A percentile compares a stretch with the other conserved stretches of the same genome.
Conservation (phyloP, 2,113 vertebrate species). For the Tupaia tana region DNA sequence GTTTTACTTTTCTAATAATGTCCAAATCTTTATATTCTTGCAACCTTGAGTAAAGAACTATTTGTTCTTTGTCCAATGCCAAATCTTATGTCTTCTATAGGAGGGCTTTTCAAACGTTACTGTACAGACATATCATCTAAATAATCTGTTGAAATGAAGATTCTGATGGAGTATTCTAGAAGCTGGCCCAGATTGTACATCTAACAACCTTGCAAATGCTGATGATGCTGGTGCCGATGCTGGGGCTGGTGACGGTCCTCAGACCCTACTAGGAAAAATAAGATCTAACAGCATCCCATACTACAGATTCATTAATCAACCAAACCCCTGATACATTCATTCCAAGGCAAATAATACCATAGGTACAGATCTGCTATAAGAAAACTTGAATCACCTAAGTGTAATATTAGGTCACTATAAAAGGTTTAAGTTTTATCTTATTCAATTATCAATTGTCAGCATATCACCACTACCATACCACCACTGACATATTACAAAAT, state of each 20-base stretch:
- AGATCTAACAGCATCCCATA: not conserved
- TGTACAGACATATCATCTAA: not conserved
- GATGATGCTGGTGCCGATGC: not conserved
- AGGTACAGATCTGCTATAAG: not conserved
- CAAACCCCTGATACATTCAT: not conserved
- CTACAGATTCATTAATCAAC: not conserved
- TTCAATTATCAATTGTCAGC: not conserved
- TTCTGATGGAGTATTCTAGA: not conserved
- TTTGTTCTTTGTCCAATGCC: not conserved
- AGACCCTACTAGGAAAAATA: not conserved
- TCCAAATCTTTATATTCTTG: constrained; percentile 11
- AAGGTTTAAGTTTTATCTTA: not conserved
- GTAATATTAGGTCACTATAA: not conserved
- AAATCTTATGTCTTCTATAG: not conserved
- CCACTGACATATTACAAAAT: not conserved
- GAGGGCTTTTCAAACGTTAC: not conserved
- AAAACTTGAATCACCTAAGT: not conserved
- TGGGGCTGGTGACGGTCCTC: not conserved
- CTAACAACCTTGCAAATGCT: not conserved
- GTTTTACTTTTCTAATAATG: constrained; percentile 22
- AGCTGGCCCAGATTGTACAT: not conserved
- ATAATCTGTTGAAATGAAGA: not conserved
- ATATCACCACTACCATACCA: not conserved
- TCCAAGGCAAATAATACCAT: not conserved
- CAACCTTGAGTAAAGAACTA: not conserved